Conservation (phyloP, 2,113 vertebrate species). For the Leucopsar rothschildi region DNA sequence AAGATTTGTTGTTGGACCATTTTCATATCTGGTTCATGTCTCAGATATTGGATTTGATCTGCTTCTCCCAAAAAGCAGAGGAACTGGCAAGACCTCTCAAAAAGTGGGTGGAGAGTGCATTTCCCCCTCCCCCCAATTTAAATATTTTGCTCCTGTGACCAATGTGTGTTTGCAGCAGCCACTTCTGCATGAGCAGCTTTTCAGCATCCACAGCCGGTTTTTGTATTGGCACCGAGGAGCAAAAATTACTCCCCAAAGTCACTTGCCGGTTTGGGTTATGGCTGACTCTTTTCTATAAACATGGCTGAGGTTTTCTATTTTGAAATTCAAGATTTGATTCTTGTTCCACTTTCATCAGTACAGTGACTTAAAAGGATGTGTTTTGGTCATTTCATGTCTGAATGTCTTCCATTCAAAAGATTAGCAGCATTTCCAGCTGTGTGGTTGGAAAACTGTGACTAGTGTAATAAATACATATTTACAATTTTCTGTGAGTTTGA, state of each 20-base stretch:
- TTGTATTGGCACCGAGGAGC: neutral
- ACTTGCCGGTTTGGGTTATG: neutral
- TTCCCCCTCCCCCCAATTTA: neutral
- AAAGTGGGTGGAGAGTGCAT: neutral
- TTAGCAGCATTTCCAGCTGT: neutral
- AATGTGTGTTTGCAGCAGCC: neutral
- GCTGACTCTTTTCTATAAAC: neutral
- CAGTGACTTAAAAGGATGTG: neutral
- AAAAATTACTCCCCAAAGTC: neutral
- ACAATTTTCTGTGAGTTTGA: neutral
- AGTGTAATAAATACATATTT: neutral
- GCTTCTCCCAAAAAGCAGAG: neutral
- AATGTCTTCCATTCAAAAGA: neutral
- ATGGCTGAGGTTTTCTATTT: neutral
- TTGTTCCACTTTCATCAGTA: neutral
- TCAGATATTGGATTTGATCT: constrained; percentile 28
- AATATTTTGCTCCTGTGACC: neutral
- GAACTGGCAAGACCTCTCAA: neutral
- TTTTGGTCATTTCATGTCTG: neutral
- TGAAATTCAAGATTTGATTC: neutral
- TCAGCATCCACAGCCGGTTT: neutral
- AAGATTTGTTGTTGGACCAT: constrained; percentile 44
- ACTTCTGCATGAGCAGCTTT: neutral
- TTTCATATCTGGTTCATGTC: constrained; percentile 48
- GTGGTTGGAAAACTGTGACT: neutral